Evolutionary conservation across 2,113 vertebrate genomes (phyloP).

Genomic region (Lycaon pictus): DNA sequence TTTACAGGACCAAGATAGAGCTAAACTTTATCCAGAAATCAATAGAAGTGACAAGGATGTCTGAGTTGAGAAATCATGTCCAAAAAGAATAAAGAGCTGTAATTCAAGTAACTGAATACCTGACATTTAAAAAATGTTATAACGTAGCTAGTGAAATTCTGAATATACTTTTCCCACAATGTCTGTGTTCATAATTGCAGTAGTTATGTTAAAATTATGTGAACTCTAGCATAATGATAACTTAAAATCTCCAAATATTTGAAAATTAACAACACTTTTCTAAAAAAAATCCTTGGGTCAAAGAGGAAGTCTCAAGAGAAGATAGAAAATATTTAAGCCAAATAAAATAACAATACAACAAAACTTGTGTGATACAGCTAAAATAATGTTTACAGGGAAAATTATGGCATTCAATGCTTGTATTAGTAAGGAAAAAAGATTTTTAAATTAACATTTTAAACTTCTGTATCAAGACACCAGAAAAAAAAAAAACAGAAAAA

Average conservation of each 20-base stretch:
- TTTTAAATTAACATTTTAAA: not conserved
- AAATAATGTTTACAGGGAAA: not conserved
- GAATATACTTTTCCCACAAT: not conserved
- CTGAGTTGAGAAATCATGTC: not conserved
- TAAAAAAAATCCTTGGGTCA: not conserved
- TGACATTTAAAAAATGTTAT: not conserved
- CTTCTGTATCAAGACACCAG: not conserved
- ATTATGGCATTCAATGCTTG: not conserved
- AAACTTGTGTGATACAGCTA: not conserved
- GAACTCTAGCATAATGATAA: not conserved
- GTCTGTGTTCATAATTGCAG: slow-evolving; percentile 9
- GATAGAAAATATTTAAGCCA: not conserved
- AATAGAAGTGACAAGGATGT: not conserved
- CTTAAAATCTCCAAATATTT: slow-evolving; percentile 35
- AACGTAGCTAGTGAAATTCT: not conserved
- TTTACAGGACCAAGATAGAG: not conserved
- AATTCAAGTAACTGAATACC: not conserved
- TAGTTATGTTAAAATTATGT: not conserved
- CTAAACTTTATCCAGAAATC: not conserved
- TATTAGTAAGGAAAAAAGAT: not conserved
- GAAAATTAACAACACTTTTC: not conserved
- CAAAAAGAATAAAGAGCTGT: fast-evolving
- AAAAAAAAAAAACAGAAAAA: not conserved
- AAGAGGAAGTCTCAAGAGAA: slow-evolving; percentile 45
- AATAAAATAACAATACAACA: not conserved